Conservation (phyloP, 2,113 vertebrate species). For the Sakesphorus luctuosus region DNA sequence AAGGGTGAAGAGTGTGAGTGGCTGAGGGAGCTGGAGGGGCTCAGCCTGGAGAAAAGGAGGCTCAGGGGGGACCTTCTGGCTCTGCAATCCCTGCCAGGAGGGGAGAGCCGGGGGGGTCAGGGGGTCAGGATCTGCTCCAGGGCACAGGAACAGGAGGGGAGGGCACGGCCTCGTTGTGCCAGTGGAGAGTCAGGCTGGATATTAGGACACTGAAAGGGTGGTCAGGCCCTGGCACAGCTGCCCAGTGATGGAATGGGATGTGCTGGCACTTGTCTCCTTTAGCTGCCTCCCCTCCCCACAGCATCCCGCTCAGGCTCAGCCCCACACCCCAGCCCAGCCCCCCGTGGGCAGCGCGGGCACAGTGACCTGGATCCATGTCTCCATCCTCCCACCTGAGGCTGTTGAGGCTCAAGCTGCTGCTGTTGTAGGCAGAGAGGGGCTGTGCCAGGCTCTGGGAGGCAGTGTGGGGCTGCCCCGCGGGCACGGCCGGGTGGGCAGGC, state of each 20-base stretch:
- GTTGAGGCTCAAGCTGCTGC: slow-evolving; percentile 91
- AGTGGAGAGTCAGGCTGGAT: not conserved
- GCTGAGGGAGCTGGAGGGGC: not conserved
- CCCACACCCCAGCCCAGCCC: not conserved
- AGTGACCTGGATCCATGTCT: not conserved
- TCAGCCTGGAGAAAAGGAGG: not conserved
- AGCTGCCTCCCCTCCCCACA: not conserved
- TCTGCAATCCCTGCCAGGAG: not conserved
- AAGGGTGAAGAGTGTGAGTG: fast-evolving
- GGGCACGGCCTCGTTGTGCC: not conserved
- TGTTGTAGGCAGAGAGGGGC: slow-evolving; percentile 86
- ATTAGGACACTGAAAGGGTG: fast-evolving
- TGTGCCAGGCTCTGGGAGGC: slow-evolving; percentile 81
- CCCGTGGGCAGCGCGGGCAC: not conserved
- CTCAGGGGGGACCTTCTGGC: not conserved
- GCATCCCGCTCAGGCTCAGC: not conserved
- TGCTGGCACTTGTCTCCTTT: not conserved
- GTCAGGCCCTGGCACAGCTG: fast-evolving
- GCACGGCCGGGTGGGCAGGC: slow-evolving; percentile 76
- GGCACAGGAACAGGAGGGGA: not conserved
- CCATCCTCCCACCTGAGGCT: slow-evolving; percentile 85
- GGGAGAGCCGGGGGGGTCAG: not conserved
- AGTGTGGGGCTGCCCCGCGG: slow-evolving; percentile 78
- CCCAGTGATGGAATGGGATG: not conserved
- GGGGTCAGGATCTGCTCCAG: not conserved